These are phyloP conservation scores for Pangasianodon hypophthalmus DNA, from an alignment of 2,113 vertebrate genomes.

Conservation along the genomic window DNA sequence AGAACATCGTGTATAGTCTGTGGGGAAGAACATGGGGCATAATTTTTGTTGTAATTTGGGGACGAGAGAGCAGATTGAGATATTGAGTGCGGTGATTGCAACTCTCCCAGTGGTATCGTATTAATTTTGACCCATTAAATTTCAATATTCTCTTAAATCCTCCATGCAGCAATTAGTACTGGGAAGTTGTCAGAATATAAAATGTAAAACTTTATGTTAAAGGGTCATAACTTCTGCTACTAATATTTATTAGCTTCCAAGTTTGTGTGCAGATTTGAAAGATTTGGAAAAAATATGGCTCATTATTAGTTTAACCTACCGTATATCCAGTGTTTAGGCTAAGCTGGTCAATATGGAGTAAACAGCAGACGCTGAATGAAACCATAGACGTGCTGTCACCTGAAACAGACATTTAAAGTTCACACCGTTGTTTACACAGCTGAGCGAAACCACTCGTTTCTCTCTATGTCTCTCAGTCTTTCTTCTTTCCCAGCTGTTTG, in stretches of 20 bases:
- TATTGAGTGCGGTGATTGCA: neutral
- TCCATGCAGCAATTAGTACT: neutral
- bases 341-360: slow-evolving; percentile 75
- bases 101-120: neutral
- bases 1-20: neutral
- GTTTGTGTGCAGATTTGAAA: neutral
- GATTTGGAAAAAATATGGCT: neutral
- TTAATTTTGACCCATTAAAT: neutral
- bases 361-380: slow-evolving; percentile 92
- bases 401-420: slow-evolving; percentile 86
- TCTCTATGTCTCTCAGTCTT: neutral
- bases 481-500: slow-evolving; percentile 74
- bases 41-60: neutral
- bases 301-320: neutral
- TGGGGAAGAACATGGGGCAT: neutral
- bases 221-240: neutral
- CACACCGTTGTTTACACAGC: slow-evolving; percentile 89
- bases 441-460: slow-evolving; percentile 73
- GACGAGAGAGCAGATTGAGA: neutral
- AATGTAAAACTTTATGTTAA: neutral
- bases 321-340: neutral
- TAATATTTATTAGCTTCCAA: neutral
- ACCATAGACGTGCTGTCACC: slow-evolving; percentile 95
- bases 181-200: neutral
- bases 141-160: neutral